Conservation (phyloP, 2,113 vertebrate genomes). For the Aphelocoma coerulescens region DNA sequence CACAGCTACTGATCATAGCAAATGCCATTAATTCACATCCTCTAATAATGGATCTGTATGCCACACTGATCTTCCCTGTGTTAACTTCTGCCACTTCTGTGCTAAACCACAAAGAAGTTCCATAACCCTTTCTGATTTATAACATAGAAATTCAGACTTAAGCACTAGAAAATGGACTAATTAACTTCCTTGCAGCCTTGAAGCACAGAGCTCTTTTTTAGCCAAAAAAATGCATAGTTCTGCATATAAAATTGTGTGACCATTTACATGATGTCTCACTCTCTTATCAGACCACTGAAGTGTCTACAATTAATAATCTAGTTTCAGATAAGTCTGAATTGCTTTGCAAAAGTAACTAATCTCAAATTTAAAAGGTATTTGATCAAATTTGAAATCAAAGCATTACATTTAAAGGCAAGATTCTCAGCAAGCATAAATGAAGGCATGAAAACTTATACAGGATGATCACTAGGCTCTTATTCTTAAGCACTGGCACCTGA, state of each 20-base stretch:
- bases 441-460: neutral
- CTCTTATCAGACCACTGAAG: neutral
- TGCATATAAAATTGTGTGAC: neutral
- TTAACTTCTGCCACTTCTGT: neutral
- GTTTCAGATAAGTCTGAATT: neutral
- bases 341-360: neutral
- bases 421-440: neutral
- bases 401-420: neutral
- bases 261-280: neutral
- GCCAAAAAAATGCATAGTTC: neutral
- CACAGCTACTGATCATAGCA: neutral
- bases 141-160: neutral
- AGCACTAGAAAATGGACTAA: neutral
- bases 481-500: neutral
- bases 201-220: neutral
- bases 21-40: neutral
- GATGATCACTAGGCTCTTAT: neutral
- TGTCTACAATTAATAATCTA: neutral
- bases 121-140: neutral
- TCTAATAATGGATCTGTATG: neutral
- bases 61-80: neutral
- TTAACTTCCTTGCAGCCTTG: neutral
- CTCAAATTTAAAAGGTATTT: neutral
- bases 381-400: neutral
- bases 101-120: neutral